Evolutionary conservation across 1,140 invertebrate genomes (phyloP).

Genomic region (Rhagoletis pomonella): DNA sequence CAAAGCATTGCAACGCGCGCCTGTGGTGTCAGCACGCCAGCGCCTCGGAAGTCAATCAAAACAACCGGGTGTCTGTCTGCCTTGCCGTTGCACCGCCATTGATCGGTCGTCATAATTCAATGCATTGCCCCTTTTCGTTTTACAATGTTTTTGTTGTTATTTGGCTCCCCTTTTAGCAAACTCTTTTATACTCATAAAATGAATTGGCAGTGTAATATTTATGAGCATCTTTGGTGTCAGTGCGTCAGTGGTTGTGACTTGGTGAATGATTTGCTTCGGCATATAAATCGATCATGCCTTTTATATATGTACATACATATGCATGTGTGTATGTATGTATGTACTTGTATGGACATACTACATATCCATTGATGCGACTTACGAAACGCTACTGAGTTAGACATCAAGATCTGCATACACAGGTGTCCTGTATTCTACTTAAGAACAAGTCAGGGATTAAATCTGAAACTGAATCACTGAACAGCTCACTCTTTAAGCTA

Average conservation of each 20-base stretch:
- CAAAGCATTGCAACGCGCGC: slow-evolving; percentile 18
- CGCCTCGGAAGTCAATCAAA: slow-evolving; percentile 49
- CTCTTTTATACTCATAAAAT: neutral
- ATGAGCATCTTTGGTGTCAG: neutral
- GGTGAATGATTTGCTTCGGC: neutral
- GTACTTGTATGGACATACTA: no score
- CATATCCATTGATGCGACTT: no score
- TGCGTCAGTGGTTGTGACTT: neutral
- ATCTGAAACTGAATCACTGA: no score
- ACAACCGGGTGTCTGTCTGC: neutral
- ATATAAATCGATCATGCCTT: slow-evolving; percentile 20
- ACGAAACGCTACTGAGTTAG: no score
- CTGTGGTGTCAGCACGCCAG: slow-evolving; percentile 48
- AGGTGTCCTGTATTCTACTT: no score
- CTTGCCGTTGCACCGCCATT: neutral
- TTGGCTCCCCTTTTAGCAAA: neutral
- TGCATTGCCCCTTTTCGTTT: neutral
- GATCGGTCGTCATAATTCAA: slow-evolving; percentile 20
- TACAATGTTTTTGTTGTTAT: neutral
- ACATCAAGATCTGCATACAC: no score
- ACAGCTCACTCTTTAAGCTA: no score
- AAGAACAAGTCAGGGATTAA: no score
- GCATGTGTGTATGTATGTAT: no score
- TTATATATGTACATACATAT: neutral
- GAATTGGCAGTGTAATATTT: neutral